A percentile compares a stretch with the other conserved stretches of the same genome.
These are phyloP conservation scores for Torymus aiolomorphi DNA, from an alignment of 2,888 invertebrate genomes.

Conservation along the genomic window DNA sequence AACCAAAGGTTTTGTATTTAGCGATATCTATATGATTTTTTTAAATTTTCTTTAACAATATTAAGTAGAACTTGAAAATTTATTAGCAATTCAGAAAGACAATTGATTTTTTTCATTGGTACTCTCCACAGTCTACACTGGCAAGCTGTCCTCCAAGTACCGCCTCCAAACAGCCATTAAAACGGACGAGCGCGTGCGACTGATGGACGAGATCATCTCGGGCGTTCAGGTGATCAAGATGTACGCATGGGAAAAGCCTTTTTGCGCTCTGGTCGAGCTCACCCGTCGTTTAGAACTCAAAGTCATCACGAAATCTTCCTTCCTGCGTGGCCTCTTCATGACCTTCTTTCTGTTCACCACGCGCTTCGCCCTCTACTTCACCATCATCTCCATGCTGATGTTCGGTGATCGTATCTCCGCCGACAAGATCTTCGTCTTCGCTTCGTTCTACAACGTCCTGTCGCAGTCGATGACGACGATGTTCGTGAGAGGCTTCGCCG, in stretches of 20 bases:
- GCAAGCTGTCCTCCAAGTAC: constrained; percentile 73
- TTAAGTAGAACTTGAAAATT: too few species aligned
- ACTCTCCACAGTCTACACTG: constrained; percentile 66
- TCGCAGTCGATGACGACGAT: constrained; percentile 78
- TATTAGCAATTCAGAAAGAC: too few species aligned
- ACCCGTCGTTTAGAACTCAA: constrained; percentile 78
- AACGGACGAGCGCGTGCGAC: constrained; percentile 84
- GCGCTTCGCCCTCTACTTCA: constrained; percentile 86
- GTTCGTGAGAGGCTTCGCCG: constrained; percentile 78
- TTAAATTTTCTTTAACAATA: too few species aligned
- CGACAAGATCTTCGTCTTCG: constrained; percentile 80
- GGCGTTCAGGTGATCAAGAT: constrained; percentile 87
- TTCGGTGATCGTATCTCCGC: constrained; percentile 83
- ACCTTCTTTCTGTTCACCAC: constrained; percentile 89
- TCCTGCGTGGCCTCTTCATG: constrained; percentile 82
- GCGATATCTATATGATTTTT: too few species aligned
- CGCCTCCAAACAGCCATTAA: constrained; percentile 78
- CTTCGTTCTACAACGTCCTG: constrained; percentile 78
- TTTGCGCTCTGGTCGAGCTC: constrained; percentile 79
- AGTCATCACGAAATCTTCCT: constrained; percentile 80
- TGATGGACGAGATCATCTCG: constrained; percentile 88
- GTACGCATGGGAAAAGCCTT: constrained; percentile 87
- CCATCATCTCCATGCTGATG: constrained; percentile 84
- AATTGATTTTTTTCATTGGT: too few species aligned
- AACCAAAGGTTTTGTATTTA: too few species aligned